Base-by-base conservation (phyloP, 2,797 vertebrate genomes). In the Netta rufina region DNA sequence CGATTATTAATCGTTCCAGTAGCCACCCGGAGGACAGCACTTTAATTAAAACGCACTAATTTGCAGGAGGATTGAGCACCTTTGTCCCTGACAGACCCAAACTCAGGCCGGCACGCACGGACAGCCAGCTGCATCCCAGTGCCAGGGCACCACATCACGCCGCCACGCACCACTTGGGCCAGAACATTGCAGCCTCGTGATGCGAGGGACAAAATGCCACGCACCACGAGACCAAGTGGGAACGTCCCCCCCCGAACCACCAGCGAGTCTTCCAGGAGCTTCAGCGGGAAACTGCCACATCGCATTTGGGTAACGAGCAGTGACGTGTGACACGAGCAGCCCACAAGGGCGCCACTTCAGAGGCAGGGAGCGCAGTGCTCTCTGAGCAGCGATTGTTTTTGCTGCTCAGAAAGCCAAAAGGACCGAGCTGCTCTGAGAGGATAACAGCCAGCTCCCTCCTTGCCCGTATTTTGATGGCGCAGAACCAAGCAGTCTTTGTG, bases 181-280 rank as follows among this genome's bases (percentile, higher is more conserved):
- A 2, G 36, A 78, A 90, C 75, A 19, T 17, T 12, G 47, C 66
- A 38, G 16, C 81, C 74, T 60, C 36, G 5, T 67, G 61, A 89
- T 6, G 67, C 1, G 6, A 54, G 65, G 54, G 87, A 87, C 89
- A 83, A 56, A 95, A 70, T 36, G 11, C 24, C 2, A 2, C 69
- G 85, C 54, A 18, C 33, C 62, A 66, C 51, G 47, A 17, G 39
- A 58, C 8, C 36, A 8, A 9, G n/a, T 14, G 64, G 33, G 19
- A 64, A 65, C 13, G n/a, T 76, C 91, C 74, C 58, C 14, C 45
- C 21, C 24, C 28, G 36, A 3, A 15, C 24, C 20, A 33, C 13
- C 78, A 92, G 84, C 56, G 24, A 56, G 18, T 82, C 85, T 73
- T 82, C 51, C 82, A 73, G 88, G 76, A 86, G 80, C 85, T 76